Evolutionary conservation across 92 coral and sea anemone genomes (phyloP).

Genomic region (Zoanthus gigantus): DNA sequence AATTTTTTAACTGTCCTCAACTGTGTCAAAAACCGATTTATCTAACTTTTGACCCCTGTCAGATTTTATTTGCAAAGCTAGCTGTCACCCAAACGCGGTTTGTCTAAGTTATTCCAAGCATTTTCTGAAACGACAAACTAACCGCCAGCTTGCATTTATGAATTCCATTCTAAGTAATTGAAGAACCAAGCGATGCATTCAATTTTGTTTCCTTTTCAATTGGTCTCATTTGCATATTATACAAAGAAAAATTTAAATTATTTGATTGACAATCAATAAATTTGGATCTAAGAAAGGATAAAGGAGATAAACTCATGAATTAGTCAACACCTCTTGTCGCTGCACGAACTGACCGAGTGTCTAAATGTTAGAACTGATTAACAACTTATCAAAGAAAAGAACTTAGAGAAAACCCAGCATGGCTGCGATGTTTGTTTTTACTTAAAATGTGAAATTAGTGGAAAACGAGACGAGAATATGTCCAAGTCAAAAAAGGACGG

Average conservation of each 20-base stretch:
- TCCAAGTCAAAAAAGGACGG: slow-evolving; percentile 35
- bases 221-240: slow-evolving; percentile 32
- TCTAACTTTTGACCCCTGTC: slow-evolving; percentile 37
- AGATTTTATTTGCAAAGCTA: background rate
- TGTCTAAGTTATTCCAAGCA: slow-evolving; percentile 10
- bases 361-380: slow-evolving; percentile 13
- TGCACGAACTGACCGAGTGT: background rate
- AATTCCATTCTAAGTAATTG: slow-evolving; percentile 27
- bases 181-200: background rate
- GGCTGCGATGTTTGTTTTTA: slow-evolving; percentile 1
- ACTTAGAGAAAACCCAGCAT: background rate
- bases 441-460: background rate
- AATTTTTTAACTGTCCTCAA: too few species aligned
- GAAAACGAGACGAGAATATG: slow-evolving; percentile 9
- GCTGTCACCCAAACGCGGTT: background rate
- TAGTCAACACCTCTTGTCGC: slow-evolving; percentile 33
- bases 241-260: background rate
- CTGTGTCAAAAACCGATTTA: slow-evolving; percentile 21
- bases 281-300: slow-evolving; percentile 10
- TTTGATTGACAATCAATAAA: slow-evolving; percentile 43
- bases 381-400: slow-evolving; percentile 25
- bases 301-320: slow-evolving; percentile 42
- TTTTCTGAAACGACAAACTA: background rate
- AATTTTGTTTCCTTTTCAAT: background rate
- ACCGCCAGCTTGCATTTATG: slow-evolving; percentile 33